Evolutionary conservation across 2,888 invertebrate genomes (phyloP).

Genomic region (Dasysyrphus tricinctus): DNA sequence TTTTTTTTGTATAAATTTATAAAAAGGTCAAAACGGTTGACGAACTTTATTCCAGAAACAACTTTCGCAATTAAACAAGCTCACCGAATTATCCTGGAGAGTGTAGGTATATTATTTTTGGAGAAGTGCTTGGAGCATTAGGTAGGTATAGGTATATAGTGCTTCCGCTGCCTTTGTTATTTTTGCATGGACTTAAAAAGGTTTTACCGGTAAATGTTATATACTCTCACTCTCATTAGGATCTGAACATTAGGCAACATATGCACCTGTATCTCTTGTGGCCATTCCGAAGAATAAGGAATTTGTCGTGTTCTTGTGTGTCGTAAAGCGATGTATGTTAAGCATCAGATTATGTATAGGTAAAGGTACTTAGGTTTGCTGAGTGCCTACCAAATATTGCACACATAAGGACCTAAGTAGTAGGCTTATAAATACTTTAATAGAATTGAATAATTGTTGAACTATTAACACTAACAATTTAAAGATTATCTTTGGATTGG

Average conservation of each 20-base stretch:
- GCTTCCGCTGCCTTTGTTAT: slow-evolving; percentile 22
- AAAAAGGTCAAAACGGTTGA: slow-evolving; percentile 55
- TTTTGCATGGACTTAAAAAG: slow-evolving; percentile 41
- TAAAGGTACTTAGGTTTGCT: neutral
- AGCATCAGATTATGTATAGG: slow-evolving; percentile 1
- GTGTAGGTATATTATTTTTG: slow-evolving; percentile 13
- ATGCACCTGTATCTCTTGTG: neutral
- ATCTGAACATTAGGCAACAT: neutral
- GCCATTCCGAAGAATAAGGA: neutral
- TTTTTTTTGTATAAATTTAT: neutral
- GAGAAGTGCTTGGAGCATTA: neutral
- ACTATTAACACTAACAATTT: too few species aligned
- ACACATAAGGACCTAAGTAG: neutral
- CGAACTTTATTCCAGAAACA: slow-evolving; percentile 27
- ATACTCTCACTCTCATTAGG: neutral
- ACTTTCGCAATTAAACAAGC: slow-evolving; percentile 36
- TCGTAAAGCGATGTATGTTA: slow-evolving; percentile 8
- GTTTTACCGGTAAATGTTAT: slow-evolving; percentile 20
- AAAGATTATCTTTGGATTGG: too few species aligned
- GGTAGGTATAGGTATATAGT: too few species aligned
- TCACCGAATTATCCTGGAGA: slow-evolving; percentile 33
- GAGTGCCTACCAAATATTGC: neutral
- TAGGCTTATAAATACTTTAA: too few species aligned
- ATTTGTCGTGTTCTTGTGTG: neutral
- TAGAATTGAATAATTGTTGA: too few species aligned